These are phyloP conservation scores for Tortricodes alternella DNA, from an alignment of 2,888 invertebrate species.

Conservation along the genomic window DNA sequence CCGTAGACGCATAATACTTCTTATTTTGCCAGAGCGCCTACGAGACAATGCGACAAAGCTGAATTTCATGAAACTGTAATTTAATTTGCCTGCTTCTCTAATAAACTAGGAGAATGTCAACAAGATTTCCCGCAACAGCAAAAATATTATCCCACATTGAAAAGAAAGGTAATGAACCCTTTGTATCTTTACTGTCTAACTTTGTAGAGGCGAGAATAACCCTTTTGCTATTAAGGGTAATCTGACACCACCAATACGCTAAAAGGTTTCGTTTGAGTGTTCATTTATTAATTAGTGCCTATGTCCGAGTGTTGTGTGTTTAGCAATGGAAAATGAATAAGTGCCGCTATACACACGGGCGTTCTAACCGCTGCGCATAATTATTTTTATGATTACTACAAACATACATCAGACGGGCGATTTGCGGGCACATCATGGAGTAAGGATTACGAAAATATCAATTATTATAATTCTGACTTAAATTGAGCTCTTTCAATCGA, in stretches of 20 bases:
- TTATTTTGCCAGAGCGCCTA: no score
- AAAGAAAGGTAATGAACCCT: constrained; percentile 27
- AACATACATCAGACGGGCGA: no score
- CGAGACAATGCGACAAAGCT: no score
- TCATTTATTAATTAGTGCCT: constrained; percentile 55
- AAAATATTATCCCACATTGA: background rate
- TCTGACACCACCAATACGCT: constrained; percentile 56
- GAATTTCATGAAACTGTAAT: no score
- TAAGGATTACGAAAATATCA: no score
- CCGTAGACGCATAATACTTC: no score
- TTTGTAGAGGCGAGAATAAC: constrained; percentile 40
- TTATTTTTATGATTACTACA: background rate
- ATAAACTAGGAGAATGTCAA: background rate
- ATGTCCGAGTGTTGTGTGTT: constrained; percentile 44
- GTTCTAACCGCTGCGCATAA: constrained; percentile 17
- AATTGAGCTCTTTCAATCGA: no score
- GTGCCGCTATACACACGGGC: constrained; percentile 36
- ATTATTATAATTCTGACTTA: no score
- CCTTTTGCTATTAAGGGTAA: constrained; percentile 64
- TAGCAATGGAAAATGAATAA: constrained; percentile 37
- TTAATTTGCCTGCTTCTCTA: background rate
- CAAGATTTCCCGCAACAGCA: no score
- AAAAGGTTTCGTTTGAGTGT: constrained; percentile 50
- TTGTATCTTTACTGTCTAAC: constrained; percentile 38
- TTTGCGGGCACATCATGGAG: no score